phyloP scores from a whole-genome alignment of 2,888 invertebrate genomes.

The Trissoscelio sp. region DNA sequence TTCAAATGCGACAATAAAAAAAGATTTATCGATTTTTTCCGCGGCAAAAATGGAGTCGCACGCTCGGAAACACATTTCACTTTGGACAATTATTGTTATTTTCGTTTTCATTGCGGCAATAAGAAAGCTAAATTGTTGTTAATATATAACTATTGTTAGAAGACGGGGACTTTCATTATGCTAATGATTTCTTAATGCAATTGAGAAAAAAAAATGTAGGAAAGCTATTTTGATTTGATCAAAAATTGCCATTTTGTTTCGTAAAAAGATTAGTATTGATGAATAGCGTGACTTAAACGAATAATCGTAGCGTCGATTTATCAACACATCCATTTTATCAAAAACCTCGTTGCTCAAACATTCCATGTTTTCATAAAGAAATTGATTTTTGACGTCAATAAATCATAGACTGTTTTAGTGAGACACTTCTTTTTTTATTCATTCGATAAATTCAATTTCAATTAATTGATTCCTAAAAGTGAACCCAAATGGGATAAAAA shows the following conservation, averaged over 20 bases:
- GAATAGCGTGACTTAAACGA: neutral
- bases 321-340: neutral
- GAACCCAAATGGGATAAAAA: no score
- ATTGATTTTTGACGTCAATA: neutral
- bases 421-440: no score
- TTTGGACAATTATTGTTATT: conserved; percentile 18
- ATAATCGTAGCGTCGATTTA: neutral
- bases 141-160: neutral
- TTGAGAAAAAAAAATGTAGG: no score
- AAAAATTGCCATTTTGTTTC: neutral
- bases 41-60: conserved; percentile 25
- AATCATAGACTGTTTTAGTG: no score
- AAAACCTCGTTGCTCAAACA: neutral
- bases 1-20: conserved; percentile 43
- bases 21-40: conserved; percentile 50
- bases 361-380: neutral
- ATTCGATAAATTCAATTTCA: no score
- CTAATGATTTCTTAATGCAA: neutral
- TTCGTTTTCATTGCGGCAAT: neutral
- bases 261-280: neutral
- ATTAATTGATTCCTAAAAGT: no score
- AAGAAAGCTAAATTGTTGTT: neutral
- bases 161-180: neutral
- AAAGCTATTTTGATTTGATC: neutral
- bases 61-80: conserved; percentile 19